Evolutionary conservation across 1,140 invertebrate species (phyloP).

Genomic region (Caenorhabditis briggsae): DNA sequence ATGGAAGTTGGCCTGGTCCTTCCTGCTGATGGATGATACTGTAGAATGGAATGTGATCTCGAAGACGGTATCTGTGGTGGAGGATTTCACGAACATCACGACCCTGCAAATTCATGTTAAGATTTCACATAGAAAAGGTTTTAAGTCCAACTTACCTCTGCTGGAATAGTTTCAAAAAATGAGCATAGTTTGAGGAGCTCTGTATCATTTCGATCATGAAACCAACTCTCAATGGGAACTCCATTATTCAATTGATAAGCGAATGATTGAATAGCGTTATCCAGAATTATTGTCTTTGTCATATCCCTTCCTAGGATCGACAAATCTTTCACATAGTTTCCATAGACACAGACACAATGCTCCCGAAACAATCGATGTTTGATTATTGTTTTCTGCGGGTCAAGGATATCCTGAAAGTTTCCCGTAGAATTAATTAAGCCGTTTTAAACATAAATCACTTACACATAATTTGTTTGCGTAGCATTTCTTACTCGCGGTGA

Average conservation of each 20-base stretch:
- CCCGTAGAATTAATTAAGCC: neutral
- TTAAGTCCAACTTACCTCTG: constrained; percentile 73
- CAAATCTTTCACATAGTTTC: constrained; percentile 96
- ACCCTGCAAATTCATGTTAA: constrained; percentile 50
- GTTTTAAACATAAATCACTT: constrained; percentile 1
- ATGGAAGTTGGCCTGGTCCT: constrained; percentile 7
- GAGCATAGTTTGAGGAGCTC: constrained; percentile 93
- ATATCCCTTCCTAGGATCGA: constrained; percentile 92
- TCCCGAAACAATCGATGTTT: constrained; percentile 90
- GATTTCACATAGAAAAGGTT: neutral
- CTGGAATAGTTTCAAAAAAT: constrained; percentile 88
- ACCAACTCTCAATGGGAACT: constrained; percentile 97
- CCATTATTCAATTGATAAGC: constrained; percentile 94
- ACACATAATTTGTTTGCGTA: constrained; percentile 92
- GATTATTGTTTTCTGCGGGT: constrained; percentile 88
- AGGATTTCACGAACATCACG: constrained; percentile 66
- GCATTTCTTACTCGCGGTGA: constrained; percentile 94
- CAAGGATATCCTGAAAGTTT: constrained; percentile 84
- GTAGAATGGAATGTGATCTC: constrained; percentile 63
- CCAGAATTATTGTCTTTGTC: constrained; percentile 90
- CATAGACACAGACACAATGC: constrained; percentile 93
- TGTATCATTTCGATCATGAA: constrained; percentile 89
- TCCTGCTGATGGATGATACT: constrained; percentile 31
- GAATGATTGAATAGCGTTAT: constrained; percentile 93
- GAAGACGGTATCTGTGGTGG: constrained; percentile 62